phyloP scores from a whole-genome alignment of 2,797 vertebrate species.

The Danio albolineatus region DNA sequence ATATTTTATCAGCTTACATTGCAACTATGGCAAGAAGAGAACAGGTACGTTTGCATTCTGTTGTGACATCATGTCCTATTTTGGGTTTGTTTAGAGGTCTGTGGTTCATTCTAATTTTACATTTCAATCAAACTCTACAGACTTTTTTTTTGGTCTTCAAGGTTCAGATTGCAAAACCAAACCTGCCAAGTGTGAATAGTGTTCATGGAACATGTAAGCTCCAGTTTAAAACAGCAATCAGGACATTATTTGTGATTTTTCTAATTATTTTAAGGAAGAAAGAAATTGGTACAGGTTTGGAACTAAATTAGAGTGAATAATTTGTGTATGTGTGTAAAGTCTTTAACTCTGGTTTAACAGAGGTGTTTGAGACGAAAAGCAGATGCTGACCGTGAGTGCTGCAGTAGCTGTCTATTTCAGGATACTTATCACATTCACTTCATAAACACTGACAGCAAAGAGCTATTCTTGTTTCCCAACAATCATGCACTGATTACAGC shows the following conservation, averaged over 20 bases:
- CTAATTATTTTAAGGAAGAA: not conserved
- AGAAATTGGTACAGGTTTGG: not conserved
- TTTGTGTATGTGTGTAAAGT: too few relatives aligned
- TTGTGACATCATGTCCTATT: too few relatives aligned
- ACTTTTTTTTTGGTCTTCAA: too few relatives aligned
- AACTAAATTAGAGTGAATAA: not conserved
- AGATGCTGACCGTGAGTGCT: conserved; percentile 48
- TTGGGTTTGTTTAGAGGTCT: too few relatives aligned
- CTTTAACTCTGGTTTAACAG: conserved; percentile 39
- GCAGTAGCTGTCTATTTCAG: conserved; percentile 74
- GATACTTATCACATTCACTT: conserved; percentile 74
- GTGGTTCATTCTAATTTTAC: too few relatives aligned
- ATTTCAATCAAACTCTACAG: too few relatives aligned
- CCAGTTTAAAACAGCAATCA: not conserved
- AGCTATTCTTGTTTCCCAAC: conserved; percentile 77
- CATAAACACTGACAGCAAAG: conserved; percentile 61
- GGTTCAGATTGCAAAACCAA: too few relatives aligned
- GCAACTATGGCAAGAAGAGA: too few relatives aligned
- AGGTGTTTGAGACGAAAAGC: conserved; percentile 46
- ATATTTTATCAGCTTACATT: too few relatives aligned
- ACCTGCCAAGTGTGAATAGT: too few relatives aligned
- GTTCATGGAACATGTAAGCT: not conserved
- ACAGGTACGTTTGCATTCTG: too few relatives aligned
- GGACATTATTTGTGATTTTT: not conserved
- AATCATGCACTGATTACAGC: conserved; percentile 77